These are phyloP conservation scores for Bucorvus abyssinicus DNA, from an alignment of 2,797 vertebrate species.

Conservation along the genomic window DNA sequence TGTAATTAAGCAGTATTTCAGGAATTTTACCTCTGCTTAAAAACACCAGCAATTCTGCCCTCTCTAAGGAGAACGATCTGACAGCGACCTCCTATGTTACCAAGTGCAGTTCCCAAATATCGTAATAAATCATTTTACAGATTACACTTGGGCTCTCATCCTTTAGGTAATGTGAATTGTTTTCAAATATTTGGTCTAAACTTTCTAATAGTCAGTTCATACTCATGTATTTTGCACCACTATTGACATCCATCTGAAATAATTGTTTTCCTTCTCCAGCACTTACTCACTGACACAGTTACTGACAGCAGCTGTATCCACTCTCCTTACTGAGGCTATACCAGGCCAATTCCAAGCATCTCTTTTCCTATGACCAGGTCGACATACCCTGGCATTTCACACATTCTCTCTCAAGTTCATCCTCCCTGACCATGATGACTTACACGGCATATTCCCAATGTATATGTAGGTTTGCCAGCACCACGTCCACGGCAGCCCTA, in stretches of 20 bases:
- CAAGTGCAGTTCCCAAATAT: background rate
- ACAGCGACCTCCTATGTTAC: background rate
- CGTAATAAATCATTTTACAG: background rate
- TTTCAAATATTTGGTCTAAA: background rate
- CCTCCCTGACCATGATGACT: background rate
- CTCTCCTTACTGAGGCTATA: background rate
- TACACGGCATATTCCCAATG: rapidly evolving
- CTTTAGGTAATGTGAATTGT: background rate
- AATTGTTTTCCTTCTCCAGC: background rate
- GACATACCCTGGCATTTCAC: rapidly evolving
- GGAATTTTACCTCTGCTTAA: background rate
- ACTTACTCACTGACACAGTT: background rate
- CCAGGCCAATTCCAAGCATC: background rate
- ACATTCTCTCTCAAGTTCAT: background rate
- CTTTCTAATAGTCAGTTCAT: background rate
- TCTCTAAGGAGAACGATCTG: background rate
- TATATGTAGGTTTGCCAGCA: background rate
- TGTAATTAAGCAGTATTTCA: background rate
- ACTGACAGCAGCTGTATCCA: background rate
- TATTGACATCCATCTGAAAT: background rate
- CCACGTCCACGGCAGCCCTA: rapidly evolving
- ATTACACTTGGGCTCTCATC: background rate
- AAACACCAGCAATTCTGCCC: background rate
- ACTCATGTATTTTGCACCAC: background rate
- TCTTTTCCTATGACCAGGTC: background rate